These are phyloP conservation scores for Macrobrachium rosenbergii DNA, from an alignment of 1,140 invertebrate genomes.

Conservation along the genomic window DNA sequence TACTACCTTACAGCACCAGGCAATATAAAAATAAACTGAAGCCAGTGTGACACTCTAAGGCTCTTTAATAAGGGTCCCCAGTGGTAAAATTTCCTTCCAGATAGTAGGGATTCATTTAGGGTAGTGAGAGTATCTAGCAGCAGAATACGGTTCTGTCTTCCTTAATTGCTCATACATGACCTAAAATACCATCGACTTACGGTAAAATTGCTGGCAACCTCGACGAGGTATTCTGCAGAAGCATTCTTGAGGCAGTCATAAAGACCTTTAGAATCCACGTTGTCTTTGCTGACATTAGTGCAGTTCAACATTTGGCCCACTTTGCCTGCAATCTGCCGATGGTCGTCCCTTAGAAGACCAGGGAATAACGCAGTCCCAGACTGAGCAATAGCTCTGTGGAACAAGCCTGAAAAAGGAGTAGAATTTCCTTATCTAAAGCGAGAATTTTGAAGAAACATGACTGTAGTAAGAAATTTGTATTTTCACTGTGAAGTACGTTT, in stretches of 20 bases:
- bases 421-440: background rate
- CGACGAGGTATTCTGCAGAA: background rate
- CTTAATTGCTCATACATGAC: too few relatives aligned
- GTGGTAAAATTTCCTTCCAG: too few relatives aligned
- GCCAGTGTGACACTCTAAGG: too few relatives aligned
- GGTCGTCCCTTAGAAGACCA: background rate
- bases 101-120: too few relatives aligned
- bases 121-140: too few relatives aligned
- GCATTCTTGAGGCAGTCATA: background rate
- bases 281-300: background rate
- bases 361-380: slow-evolving; percentile 18
- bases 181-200: background rate
- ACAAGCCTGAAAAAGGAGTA: slow-evolving; percentile 9
- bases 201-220: background rate
- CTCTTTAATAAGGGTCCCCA: too few relatives aligned
- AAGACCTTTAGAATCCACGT: background rate
- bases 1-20: too few relatives aligned
- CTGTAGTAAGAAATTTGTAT: too few relatives aligned
- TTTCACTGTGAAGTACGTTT: background rate
- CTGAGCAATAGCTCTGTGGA: slow-evolving; percentile 36
- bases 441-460: too few relatives aligned
- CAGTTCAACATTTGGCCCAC: background rate
- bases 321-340: background rate
- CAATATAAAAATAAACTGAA: too few relatives aligned
- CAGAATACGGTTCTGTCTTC: too few relatives aligned